These are phyloP conservation scores for Magallana nippona DNA, from an alignment of 2,888 invertebrate species.

Conservation along the genomic window DNA sequence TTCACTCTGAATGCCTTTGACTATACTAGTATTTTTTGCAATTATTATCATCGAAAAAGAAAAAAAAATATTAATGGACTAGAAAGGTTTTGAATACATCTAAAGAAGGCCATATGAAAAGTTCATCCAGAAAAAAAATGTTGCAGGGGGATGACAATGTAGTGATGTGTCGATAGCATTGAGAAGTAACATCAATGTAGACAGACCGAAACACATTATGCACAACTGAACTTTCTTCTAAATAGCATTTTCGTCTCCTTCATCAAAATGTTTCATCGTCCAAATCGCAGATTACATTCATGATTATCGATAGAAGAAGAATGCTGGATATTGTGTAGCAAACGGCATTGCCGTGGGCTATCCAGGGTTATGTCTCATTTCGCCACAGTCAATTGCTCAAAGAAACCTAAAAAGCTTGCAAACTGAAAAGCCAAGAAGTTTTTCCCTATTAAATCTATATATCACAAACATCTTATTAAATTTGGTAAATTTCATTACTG, in stretches of 20 bases:
- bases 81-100: background rate
- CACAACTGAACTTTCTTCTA: background rate
- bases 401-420: conserved; percentile 1
- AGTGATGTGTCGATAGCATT: conserved; percentile 2
- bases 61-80: background rate
- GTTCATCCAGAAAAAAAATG: background rate
- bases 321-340: conserved; percentile 16
- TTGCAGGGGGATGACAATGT: conserved; percentile 17
- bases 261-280: conserved; percentile 30
- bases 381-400: conserved; percentile 23
- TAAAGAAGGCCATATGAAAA: background rate
- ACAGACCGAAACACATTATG: conserved; percentile 35
- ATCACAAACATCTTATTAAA: conserved; percentile 32
- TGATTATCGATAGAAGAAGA: conserved; percentile 3
- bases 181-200: background rate
- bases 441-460: conserved; percentile 26
- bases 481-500: conserved; percentile 35
- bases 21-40: no score
- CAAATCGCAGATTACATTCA: conserved; percentile 22
- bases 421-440: conserved; percentile 19
- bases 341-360: conserved; percentile 5
- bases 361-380: background rate
- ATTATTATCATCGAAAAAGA: background rate
- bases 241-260: conserved; percentile 20
- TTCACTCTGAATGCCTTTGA: background rate